phyloP scores from a whole-genome alignment of 2,888 invertebrate species.

The Trypoxylon attenuatum region DNA sequence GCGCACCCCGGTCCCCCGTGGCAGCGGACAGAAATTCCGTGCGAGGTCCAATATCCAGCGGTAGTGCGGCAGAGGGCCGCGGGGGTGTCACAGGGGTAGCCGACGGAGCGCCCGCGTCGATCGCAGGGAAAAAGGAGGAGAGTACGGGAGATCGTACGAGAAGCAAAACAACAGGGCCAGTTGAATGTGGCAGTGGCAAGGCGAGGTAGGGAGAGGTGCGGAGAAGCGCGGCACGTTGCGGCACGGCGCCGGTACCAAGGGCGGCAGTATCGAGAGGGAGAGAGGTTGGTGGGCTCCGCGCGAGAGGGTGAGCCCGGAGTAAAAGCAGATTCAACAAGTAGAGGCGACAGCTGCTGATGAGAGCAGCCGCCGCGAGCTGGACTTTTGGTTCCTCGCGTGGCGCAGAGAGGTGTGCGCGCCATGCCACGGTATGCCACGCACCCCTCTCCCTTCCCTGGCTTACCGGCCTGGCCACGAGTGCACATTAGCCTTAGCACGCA shows the following conservation, averaged over 20 bases:
- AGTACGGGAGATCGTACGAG: conserved; percentile 23
- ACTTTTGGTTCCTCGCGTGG: conserved; percentile 45
- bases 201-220: not conserved
- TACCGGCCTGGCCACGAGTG: not conserved
- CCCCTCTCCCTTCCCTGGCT: not conserved
- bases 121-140: conserved; percentile 17
- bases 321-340: conserved; percentile 63
- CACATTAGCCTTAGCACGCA: conserved; percentile 1
- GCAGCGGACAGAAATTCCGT: not conserved
- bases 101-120: no score
- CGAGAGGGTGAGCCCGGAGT: conserved; percentile 8
- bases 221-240: not conserved
- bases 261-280: conserved; percentile 12
- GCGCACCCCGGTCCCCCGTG: no score
- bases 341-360: conserved; percentile 67
- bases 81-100: not conserved
- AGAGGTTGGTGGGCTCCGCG: conserved; percentile 15
- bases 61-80: not conserved
- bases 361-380: conserved; percentile 48
- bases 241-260: no score
- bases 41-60: not conserved
- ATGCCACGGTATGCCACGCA: not conserved
- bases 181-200: conserved; percentile 27
- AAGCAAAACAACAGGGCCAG: conserved; percentile 42
- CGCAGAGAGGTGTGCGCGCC: conserved; percentile 7